Evolutionary conservation across 2,888 invertebrate species (phyloP), one percentile per base, ranked within the genome.

Genomic region (Tinea pellionella): DNA sequence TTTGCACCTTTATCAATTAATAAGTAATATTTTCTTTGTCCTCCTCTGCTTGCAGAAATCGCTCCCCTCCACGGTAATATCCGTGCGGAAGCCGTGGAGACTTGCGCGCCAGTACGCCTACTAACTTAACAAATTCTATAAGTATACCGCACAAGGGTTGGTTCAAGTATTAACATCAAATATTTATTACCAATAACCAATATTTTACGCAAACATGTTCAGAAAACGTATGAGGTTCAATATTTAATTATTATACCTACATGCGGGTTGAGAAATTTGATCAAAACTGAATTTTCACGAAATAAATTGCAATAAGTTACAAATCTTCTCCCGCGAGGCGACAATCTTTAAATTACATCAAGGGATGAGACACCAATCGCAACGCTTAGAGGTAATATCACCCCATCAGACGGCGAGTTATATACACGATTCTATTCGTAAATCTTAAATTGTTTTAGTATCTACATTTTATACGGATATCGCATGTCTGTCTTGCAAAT

Each of bases 301-400:
- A 80, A 78, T 80, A 83, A 81, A 85, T 86, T 85, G 83, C 80
- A 74, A 75, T 77, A 78, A 79, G 77, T 76, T 74, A 75, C 75
- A 73, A 78, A 72, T 74, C 75, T 71, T 68, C 70, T 69, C 64
- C 71, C 69, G 61, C 71, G 74, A 75, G 77, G 76, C 80, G 80
- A 80, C 77, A 83, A 82, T 85, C 82, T 85, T 83, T 82, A 80
- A 82, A 82, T 83, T 82, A 80, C 75, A 83, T 85, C 80, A 77
- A 68, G 70, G 78, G 77, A 74, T 74, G 71, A 72, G 68, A 73
- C 63, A 68, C 86, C 84, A 84, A 85, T 84, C 67, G 74, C 70
- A 64, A 63, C 64, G 61, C 66, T 64, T 67, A 62, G 64, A 65
- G 61, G 57, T 12, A 37, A 18, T 18, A 24, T 12, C 53, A 24